Conservation (phyloP, 2,797 vertebrate species). For the Eulemur rubriventer region DNA sequence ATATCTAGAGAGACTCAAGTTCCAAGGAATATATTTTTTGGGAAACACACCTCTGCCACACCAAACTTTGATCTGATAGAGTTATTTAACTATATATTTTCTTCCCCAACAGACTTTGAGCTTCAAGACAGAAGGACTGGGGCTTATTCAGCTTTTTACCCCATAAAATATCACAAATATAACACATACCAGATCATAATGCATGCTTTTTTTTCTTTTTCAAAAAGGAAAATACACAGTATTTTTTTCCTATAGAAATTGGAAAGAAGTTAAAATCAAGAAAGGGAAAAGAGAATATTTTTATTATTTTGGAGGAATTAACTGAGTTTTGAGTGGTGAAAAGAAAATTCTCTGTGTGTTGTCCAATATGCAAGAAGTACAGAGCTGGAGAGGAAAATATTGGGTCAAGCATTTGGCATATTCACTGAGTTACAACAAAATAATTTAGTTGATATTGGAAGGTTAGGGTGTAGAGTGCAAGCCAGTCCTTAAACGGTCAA, state of each 20-base stretch:
- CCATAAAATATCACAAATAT: background rate
- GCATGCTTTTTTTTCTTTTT: background rate
- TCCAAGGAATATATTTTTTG: constrained; percentile 4
- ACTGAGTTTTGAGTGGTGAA: background rate
- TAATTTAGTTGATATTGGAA: background rate
- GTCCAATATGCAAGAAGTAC: background rate
- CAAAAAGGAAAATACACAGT: background rate
- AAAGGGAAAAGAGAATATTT: background rate
- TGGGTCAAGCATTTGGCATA: background rate
- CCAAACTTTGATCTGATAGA: background rate
- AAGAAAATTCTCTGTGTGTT: background rate
- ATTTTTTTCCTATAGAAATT: background rate
- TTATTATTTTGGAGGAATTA: constrained; percentile 25
- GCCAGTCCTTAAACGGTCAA: background rate
- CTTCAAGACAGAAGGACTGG: background rate
- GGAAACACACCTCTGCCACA: background rate
- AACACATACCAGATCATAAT: background rate
- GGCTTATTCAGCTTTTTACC: background rate
- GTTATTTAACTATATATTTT: background rate
- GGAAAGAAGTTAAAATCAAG: constrained; percentile 1
- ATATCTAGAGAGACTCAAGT: background rate
- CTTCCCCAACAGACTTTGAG: background rate
- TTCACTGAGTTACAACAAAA: background rate
- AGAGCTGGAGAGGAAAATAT: background rate
- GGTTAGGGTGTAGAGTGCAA: background rate